Evolutionary conservation across 2,888 invertebrate species (phyloP), one percentile per base, ranked within the genome.

Genomic region (Tribolium freemani): DNA sequence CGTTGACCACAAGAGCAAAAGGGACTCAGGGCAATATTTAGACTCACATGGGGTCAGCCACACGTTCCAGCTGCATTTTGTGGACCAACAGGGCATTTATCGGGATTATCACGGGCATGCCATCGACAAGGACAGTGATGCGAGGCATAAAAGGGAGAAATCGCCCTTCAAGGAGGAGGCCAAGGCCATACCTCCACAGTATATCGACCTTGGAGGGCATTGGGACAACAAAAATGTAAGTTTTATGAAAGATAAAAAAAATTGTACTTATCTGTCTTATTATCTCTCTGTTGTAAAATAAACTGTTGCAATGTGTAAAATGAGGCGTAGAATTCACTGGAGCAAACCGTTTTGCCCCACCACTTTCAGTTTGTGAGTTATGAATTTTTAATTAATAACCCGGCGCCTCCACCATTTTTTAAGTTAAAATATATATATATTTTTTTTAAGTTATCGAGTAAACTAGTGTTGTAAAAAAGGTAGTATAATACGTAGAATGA

Each of bases 191-290:
- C 86, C 86, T 10, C 87, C 87, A 3, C 84, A 85, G 45, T 85
- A 84, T 74, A 87, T 87, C 68, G 84, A 86, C 71, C 77, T 87
- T 51, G 84, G 84, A 38, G 80, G 83, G 0, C 81, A 84, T 72
- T 68, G 0, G 16, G 87, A 87, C 75, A 87, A 86, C 75, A 87
- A 86, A 80, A 77, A 79, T 79, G 87, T 87, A 78, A 86, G 87
- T 83, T 53, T 66, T 30, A 44, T 44, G 16, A 10, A 30, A 16
- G 16, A 16, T 16, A 16, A 16, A 16, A 16, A 16, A 16, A 16
- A 16, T 16, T 1, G 1, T 16, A 16, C 16, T 16, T 16, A 16
- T n/a, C n/a, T n/a, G n/a, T n/a, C n/a, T n/a, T n/a, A n/a, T n/a
- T n/a, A n/a, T n/a, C n/a, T n/a, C n/a, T n/a, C n/a, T n/a, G n/a